Percentiles rank a stretch among this genome's conserved stretches.
Conservation (phyloP, 2,888 invertebrate species). For the Cynaeus angustus region DNA sequence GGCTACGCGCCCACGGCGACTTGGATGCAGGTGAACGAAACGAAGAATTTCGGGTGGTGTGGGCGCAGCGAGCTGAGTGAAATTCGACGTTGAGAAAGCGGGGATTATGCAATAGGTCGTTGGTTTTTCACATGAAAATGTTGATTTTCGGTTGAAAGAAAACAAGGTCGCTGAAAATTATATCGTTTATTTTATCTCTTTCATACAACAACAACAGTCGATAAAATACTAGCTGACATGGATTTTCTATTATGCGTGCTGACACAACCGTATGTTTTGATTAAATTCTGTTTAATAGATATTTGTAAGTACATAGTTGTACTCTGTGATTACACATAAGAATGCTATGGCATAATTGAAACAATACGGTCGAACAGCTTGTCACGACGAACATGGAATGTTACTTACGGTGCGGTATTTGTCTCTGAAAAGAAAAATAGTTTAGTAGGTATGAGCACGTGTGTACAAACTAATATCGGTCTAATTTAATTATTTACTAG, state of each 20-base stretch:
- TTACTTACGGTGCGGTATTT: slow-evolving; percentile 12
- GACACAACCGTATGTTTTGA: slow-evolving; percentile 26
- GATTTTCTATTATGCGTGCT: slow-evolving; percentile 36
- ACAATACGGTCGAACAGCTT: slow-evolving; percentile 39
- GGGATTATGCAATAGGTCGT: slow-evolving; percentile 17
- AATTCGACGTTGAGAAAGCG: slow-evolving; percentile 31
- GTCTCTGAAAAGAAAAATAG: slow-evolving; percentile 18
- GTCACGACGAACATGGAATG: slow-evolving; percentile 30
- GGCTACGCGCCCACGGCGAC: slow-evolving; percentile 55
- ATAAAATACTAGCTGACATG: slow-evolving; percentile 12
- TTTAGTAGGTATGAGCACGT: too few relatives aligned
- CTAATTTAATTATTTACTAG: too few relatives aligned
- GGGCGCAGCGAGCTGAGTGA: slow-evolving; percentile 17
- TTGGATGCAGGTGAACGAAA: slow-evolving; percentile 33
- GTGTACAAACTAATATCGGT: too few relatives aligned
- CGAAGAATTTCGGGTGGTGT: slow-evolving; percentile 26
- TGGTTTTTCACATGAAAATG: slow-evolving; percentile 7
- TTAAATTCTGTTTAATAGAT: slow-evolving; percentile 23
- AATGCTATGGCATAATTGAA: slow-evolving; percentile 35
- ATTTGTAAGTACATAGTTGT: slow-evolving; percentile 23
- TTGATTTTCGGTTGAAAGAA: slow-evolving; percentile 8
- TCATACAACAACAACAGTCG: slow-evolving; percentile 21
- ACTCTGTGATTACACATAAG: slow-evolving; percentile 35
- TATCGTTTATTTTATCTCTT: slow-evolving; percentile 16
- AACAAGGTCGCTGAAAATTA: not conserved